Conservation (phyloP, 2,888 invertebrate species). For the Buathra laborator region DNA sequence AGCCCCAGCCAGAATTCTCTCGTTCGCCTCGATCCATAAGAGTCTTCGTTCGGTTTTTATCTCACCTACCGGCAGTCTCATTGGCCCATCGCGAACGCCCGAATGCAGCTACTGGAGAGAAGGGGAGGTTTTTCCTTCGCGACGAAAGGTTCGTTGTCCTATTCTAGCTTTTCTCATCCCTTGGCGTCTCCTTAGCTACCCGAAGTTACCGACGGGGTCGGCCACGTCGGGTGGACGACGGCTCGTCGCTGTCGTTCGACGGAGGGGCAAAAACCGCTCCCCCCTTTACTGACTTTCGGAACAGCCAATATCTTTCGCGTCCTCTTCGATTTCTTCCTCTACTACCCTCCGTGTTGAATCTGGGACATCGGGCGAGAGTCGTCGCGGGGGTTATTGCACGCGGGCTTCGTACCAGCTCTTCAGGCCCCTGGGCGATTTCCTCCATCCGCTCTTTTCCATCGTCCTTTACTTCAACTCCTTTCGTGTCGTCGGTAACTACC, state of each 20-base stretch:
- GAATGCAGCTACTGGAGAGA: slow-evolving; percentile 10
- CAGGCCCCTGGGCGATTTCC: slow-evolving; percentile 41
- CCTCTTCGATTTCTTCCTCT: slow-evolving; percentile 76
- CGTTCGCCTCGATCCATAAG: slow-evolving; percentile 42
- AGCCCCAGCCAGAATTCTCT: slow-evolving; percentile 5
- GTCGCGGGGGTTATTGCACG: slow-evolving; percentile 73
- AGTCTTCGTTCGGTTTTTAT: slow-evolving; percentile 53
- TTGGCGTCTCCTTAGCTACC: slow-evolving; percentile 32
- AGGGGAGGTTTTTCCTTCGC: slow-evolving; percentile 27
- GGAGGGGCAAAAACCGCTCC: slow-evolving; percentile 55
- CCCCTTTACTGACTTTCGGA: slow-evolving; percentile 66
- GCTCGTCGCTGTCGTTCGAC: slow-evolving; percentile 42
- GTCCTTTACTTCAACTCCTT: slow-evolving; percentile 18
- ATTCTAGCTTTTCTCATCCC: not conserved
- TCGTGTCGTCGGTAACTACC: slow-evolving; percentile 33
- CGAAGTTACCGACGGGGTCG: slow-evolving; percentile 48
- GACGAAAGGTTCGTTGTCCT: slow-evolving; percentile 28
- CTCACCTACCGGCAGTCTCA: slow-evolving; percentile 48
- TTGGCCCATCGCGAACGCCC: slow-evolving; percentile 54
- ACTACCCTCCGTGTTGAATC: slow-evolving; percentile 63
- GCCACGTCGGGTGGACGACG: slow-evolving; percentile 36
- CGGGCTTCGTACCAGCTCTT: slow-evolving; percentile 32
- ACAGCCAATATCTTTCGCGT: slow-evolving; percentile 75
- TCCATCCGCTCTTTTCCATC: slow-evolving; percentile 7
- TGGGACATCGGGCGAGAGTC: slow-evolving; percentile 67